Evolutionary conservation across 2,113 vertebrate species (phyloP).

Genomic region (Myotis brandtii): DNA sequence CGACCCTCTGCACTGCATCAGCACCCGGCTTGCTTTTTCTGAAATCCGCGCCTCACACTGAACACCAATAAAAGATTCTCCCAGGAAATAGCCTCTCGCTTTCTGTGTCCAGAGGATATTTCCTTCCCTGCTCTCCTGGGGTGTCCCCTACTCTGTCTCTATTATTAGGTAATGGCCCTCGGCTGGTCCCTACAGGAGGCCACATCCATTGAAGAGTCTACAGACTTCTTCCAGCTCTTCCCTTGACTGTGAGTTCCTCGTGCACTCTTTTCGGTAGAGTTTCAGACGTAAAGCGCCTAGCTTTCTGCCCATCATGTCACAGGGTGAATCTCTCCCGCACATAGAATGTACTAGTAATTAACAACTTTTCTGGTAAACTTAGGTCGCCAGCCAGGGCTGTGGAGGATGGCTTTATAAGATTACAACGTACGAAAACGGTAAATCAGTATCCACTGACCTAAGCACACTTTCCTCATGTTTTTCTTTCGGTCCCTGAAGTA

Average conservation of each 20-base stretch:
- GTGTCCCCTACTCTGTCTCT: background rate
- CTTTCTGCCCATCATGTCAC: background rate
- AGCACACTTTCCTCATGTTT: conserved; percentile 18
- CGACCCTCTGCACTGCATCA: background rate
- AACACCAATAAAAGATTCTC: background rate
- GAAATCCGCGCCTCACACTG: background rate
- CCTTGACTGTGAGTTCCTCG: background rate
- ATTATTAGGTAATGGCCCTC: background rate
- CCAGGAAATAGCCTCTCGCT: background rate
- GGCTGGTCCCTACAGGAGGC: background rate
- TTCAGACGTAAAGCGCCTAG: background rate
- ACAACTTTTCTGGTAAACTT: background rate
- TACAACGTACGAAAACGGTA: background rate
- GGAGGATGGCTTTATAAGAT: background rate
- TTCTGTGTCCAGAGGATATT: background rate
- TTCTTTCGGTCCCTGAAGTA: background rate
- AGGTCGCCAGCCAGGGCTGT: background rate
- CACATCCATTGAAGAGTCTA: background rate
- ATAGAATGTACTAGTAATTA: conserved; percentile 22
- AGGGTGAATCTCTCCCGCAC: background rate
- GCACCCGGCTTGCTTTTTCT: background rate
- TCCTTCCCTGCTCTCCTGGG: conserved; percentile 22
- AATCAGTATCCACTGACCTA: conserved; percentile 5
- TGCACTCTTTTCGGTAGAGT: background rate
- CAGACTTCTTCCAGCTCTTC: background rate